phyloP scores from a whole-genome alignment of 2,113 vertebrate species.

The Syngnathus floridae region DNA sequence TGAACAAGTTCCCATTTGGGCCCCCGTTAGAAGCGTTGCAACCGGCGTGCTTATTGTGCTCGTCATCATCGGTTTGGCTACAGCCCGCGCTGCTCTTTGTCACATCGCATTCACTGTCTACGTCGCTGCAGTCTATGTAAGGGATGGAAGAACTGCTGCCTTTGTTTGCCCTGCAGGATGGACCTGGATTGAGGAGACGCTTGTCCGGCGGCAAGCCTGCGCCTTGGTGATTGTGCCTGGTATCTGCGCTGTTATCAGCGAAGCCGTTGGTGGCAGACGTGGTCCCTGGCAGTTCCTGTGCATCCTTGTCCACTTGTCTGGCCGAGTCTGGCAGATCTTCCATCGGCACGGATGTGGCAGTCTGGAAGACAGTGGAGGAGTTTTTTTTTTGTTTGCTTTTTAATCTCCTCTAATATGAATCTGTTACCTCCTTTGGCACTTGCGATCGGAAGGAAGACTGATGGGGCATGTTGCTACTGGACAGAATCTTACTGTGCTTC shows the following conservation, averaged over 20 bases:
- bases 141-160: conserved; percentile 92
- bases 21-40: conserved; percentile 20
- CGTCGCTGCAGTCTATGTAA: conserved; percentile 95
- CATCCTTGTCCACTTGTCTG: conserved; percentile 53
- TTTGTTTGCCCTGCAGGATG: conserved; percentile 86
- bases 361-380: conserved; percentile 58
- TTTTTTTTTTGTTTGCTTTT: background rate
- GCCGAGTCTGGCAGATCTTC: conserved; percentile 63
- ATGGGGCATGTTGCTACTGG: conserved; percentile 70
- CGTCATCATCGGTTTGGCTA: conserved; percentile 78
- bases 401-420: background rate
- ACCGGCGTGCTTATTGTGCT: conserved; percentile 50
- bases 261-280: conserved; percentile 58
- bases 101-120: conserved; percentile 91
- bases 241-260: conserved; percentile 48
- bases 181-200: conserved; percentile 89
- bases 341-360: conserved; percentile 47
- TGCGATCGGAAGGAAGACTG: conserved; percentile 76
- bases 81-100: conserved; percentile 35
- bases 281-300: conserved; percentile 53
- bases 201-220: conserved; percentile 42
- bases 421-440: conserved; percentile 82
- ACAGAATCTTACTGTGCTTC: conserved; percentile 93
- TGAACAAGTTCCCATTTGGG: conserved; percentile 45
- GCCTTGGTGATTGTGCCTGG: conserved; percentile 53